A percentile compares a stretch with the other conserved stretches of the same genome.
Conservation (phyloP, 2,888 invertebrate genomes). For the Apamea epomidion region DNA sequence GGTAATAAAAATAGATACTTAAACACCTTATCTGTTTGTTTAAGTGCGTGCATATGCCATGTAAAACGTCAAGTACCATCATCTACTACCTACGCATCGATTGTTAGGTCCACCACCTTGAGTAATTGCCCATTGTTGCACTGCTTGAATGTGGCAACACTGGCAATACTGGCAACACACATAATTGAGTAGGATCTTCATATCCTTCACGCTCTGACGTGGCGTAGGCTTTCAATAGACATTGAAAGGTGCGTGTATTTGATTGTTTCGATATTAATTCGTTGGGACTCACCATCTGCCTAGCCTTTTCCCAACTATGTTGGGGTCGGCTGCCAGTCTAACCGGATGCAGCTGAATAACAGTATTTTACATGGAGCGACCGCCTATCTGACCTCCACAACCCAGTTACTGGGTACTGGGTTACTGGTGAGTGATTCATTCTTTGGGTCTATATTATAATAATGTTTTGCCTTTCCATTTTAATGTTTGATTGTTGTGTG, state of each 20-base stretch:
- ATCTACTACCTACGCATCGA: conserved; percentile 57
- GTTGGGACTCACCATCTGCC: not conserved
- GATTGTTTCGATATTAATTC: conserved; percentile 18
- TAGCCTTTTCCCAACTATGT: too few species aligned
- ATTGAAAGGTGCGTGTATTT: conserved; percentile 53
- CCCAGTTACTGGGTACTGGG: too few species aligned
- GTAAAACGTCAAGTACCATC: conserved; percentile 31
- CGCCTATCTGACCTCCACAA: too few species aligned
- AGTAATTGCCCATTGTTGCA: conserved; percentile 74
- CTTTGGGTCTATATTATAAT: not conserved
- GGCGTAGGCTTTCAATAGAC: conserved; percentile 71
- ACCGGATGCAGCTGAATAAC: too few species aligned
- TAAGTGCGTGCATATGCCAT: not conserved
- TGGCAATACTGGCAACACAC: conserved; percentile 63
- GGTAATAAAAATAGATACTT: not conserved
- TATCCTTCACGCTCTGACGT: conserved; percentile 60
- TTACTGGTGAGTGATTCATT: not conserved
- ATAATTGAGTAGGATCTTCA: conserved; percentile 71
- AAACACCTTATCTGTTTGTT: not conserved
- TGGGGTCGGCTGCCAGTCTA: too few species aligned
- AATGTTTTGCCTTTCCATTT: not conserved
- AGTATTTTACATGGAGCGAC: too few species aligned
- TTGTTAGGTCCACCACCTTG: conserved; percentile 62
- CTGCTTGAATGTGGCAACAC: conserved; percentile 67
- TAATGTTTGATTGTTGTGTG: not conserved